Evolutionary conservation across 2,113 vertebrate species (phyloP).

Genomic region (Corythoichthys haematopterus): DNA sequence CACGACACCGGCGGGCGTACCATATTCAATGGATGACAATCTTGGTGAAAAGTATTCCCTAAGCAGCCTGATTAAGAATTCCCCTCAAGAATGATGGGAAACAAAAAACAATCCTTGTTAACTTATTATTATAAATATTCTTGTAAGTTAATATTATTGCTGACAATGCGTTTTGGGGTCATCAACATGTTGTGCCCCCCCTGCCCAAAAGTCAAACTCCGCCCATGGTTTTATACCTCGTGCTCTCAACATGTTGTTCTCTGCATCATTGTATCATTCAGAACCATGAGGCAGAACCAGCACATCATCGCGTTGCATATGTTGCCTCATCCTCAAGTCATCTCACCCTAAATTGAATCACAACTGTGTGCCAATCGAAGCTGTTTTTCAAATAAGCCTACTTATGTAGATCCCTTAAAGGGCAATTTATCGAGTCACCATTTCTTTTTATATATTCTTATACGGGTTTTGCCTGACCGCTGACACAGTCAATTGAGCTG

Average conservation of each 20-base stretch:
- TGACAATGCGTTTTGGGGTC: no score
- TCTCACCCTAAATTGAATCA: slow-evolving; percentile 7
- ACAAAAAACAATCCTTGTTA: no score
- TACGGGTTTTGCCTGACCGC: slow-evolving; percentile 31
- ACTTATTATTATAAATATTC: no score
- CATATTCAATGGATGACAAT: no score
- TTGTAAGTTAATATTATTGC: no score
- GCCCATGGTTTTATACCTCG: neutral
- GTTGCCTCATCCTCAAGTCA: neutral
- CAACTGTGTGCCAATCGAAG: slow-evolving; percentile 1
- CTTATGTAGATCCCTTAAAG: slow-evolving; percentile 10
- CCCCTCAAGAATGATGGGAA: no score
- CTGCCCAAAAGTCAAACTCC: no score
- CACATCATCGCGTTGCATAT: neutral
- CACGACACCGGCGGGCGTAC: no score
- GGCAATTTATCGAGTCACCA: slow-evolving; percentile 42
- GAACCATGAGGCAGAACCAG: neutral
- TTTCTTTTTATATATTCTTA: slow-evolving; percentile 38
- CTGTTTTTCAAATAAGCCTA: slow-evolving; percentile 13
- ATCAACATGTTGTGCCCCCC: no score
- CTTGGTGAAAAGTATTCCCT: no score
- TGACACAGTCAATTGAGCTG: slow-evolving; percentile 52
- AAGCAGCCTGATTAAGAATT: no score
- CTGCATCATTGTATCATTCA: neutral
- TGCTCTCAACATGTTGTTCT: neutral